phyloP scores from a whole-genome alignment of 2,888 invertebrate species.

The Silvanus unidentatus region DNA sequence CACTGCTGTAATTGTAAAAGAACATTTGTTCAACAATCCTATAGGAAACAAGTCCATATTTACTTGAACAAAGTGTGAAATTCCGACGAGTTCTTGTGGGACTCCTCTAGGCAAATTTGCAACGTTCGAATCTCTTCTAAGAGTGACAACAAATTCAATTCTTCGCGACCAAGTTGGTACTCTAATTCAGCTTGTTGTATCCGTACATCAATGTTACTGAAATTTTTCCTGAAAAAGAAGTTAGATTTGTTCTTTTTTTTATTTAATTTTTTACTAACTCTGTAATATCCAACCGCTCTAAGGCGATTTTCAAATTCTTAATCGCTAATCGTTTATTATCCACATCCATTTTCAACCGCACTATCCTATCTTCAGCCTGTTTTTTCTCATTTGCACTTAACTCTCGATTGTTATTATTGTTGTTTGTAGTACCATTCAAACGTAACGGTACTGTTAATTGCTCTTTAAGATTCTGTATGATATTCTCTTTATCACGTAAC shows the following conservation, averaged over 20 bases:
- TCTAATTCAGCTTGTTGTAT: slow-evolving; percentile 88
- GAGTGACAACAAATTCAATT: slow-evolving; percentile 76
- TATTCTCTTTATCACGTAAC: slow-evolving; percentile 72
- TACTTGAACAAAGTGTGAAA: slow-evolving; percentile 46
- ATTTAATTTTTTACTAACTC: slow-evolving; percentile 58
- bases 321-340: slow-evolving; percentile 74
- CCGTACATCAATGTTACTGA: slow-evolving; percentile 80
- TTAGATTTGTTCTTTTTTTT: neutral
- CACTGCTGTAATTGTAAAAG: slow-evolving; percentile 36
- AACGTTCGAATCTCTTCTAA: slow-evolving; percentile 78
- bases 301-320: slow-evolving; percentile 71
- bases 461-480: slow-evolving; percentile 71
- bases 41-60: slow-evolving; percentile 1
- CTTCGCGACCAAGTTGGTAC: slow-evolving; percentile 82
- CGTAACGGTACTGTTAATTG: slow-evolving; percentile 59
- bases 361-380: slow-evolving; percentile 56
- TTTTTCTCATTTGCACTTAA: slow-evolving; percentile 53
- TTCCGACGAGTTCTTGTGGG: slow-evolving; percentile 38
- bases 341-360: slow-evolving; percentile 59
- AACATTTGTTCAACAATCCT: neutral
- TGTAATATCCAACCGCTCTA: slow-evolving; percentile 79
- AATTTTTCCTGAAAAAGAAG: slow-evolving; percentile 17
- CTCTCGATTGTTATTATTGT: slow-evolving; percentile 33
- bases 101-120: slow-evolving; percentile 71
- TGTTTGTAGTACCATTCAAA: slow-evolving; percentile 40